phyloP scores from a whole-genome alignment of 2,113 vertebrate species.

The Rhinogobius similis region DNA sequence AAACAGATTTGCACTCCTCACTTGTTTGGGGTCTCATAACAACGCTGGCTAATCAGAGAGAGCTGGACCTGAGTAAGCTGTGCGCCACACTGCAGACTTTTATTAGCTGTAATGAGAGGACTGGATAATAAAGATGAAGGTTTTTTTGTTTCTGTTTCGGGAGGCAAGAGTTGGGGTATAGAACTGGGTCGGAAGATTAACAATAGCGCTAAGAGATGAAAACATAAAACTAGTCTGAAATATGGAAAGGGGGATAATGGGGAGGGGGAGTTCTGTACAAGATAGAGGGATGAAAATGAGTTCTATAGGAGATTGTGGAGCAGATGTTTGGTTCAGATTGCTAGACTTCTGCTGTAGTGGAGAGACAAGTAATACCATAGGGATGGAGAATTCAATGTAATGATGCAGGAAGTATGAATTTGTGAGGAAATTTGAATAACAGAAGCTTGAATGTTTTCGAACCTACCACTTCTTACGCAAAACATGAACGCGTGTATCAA shows the following conservation, averaged over 20 bases:
- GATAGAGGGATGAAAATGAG: constrained; percentile 55
- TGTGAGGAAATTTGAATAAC: no score
- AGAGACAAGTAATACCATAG: constrained; percentile 10
- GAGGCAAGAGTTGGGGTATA: constrained; percentile 10
- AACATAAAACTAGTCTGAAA: neutral
- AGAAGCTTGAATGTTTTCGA: no score
- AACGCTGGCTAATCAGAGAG: constrained; percentile 41
- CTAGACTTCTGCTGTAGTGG: constrained; percentile 22
- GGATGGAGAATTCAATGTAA: constrained; percentile 6
- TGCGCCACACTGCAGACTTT: constrained; percentile 28
- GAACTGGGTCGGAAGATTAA: constrained; percentile 10
- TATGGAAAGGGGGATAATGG: neutral
- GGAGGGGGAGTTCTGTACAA: no score
- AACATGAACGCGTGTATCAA: no score
- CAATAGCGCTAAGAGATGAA: neutral
- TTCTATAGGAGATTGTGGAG: constrained; percentile 20
- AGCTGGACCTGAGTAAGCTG: constrained; percentile 19
- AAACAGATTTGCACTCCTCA: constrained; percentile 19
- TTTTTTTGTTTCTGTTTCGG: constrained; percentile 8
- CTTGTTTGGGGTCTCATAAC: constrained; percentile 36
- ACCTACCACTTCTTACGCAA: no score
- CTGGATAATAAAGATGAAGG: constrained; percentile 40
- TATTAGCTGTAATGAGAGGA: constrained; percentile 54
- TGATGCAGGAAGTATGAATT: neutral
- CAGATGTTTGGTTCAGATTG: constrained; percentile 45